Percentiles rank a stretch among this genome's conserved stretches.
These are phyloP conservation scores for Chromobotia macracanthus DNA, from an alignment of 2,797 vertebrate genomes.

Conservation along the genomic window DNA sequence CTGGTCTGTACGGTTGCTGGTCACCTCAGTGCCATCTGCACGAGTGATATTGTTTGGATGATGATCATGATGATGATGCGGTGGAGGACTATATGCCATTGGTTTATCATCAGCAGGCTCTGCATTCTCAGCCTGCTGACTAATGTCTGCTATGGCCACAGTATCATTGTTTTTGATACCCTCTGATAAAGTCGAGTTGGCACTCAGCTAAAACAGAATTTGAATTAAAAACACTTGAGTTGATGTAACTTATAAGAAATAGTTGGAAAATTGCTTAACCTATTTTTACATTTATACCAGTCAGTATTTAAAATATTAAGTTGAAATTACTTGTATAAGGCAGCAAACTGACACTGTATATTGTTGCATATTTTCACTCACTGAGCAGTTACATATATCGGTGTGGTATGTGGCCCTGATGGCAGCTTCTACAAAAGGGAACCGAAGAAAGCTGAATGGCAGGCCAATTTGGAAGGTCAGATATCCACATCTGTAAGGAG, in stretches of 20 bases:
- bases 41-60: slow-evolving; percentile 1
- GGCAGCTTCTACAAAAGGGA: slow-evolving; percentile 84
- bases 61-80: not conserved
- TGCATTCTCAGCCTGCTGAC: not conserved
- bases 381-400: slow-evolving; percentile 85
- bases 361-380: slow-evolving; percentile 61
- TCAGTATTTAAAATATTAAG: too few species aligned
- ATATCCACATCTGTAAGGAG: slow-evolving; percentile 78
- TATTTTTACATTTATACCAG: too few species aligned
- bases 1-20: not conserved
- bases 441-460: slow-evolving; percentile 84
- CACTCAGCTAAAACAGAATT: slow-evolving; percentile 57
- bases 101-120: not conserved
- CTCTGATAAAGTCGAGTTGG: slow-evolving; percentile 37
- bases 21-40: not conserved
- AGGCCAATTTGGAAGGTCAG: slow-evolving; percentile 88
- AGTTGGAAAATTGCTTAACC: too few species aligned
- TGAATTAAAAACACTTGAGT: not conserved
- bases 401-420: slow-evolving; percentile 78
- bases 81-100: not conserved
- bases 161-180: slow-evolving; percentile 2
- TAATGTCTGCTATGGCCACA: not conserved
- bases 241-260: not conserved
- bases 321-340: too few species aligned
- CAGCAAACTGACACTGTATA: too few species aligned